A percentile compares a stretch with the other conserved stretches of the same genome.
Evolutionary conservation across 2,113 vertebrate genomes (phyloP).

Genomic region (Fregetta grallaria): DNA sequence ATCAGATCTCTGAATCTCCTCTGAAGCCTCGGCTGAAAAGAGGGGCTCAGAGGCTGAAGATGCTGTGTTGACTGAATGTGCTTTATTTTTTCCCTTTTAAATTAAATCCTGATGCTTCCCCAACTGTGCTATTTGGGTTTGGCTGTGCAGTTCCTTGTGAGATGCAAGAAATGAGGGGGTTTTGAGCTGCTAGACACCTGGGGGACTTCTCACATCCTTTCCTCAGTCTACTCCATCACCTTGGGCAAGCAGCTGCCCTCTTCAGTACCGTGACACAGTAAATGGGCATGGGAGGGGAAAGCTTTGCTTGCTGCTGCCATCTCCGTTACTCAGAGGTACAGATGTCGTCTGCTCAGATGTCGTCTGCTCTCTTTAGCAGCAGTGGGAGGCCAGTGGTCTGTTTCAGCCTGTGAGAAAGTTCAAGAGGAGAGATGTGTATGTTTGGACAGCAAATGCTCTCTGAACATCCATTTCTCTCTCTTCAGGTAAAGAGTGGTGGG

Average conservation of each 20-base stretch:
- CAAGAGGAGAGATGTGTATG: not conserved
- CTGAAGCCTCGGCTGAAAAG: not conserved
- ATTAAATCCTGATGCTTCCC: not conserved
- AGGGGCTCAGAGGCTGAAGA: not conserved
- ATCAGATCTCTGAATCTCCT: not conserved
- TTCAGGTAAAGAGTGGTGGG: not conserved
- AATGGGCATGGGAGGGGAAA: not conserved
- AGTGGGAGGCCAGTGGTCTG: not conserved
- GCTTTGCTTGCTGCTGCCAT: not conserved
- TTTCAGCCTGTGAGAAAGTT: not conserved
- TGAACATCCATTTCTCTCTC: not conserved
- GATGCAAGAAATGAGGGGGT: not conserved
- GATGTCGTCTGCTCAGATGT: not conserved
- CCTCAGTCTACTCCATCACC: not conserved
- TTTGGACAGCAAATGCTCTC: not conserved
- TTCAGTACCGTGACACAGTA: accelerated
- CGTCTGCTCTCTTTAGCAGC: not conserved
- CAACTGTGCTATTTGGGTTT: not conserved
- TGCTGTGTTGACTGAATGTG: not conserved
- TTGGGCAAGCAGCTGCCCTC: not conserved
- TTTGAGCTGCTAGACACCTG: not conserved
- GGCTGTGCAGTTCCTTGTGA: not conserved
- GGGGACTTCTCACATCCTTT: accelerated
- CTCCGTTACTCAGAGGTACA: not conserved
- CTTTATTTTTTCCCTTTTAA: not conserved